Percentiles rank a stretch among this genome's conserved stretches.
phyloP scores from a whole-genome alignment of 2,113 vertebrate species.

The Hystrix cristata region DNA sequence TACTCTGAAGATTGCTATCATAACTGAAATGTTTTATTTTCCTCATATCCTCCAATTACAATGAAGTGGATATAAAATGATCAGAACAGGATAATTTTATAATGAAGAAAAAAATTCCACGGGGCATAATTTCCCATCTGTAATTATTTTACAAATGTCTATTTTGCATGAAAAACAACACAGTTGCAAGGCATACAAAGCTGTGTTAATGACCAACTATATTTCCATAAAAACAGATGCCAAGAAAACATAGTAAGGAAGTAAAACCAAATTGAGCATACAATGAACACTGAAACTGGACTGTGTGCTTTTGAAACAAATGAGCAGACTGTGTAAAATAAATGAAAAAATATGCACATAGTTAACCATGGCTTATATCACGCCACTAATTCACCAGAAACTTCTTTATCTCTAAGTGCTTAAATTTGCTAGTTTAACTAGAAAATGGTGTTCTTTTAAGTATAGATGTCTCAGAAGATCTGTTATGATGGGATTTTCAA shows the following conservation, averaged over 20 bases:
- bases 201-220: slow-evolving; percentile 78
- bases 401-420: slow-evolving; percentile 50
- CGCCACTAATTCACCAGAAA: not conserved
- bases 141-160: slow-evolving; percentile 83
- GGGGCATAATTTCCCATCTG: slow-evolving; percentile 75
- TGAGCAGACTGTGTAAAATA: slow-evolving; percentile 57
- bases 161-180: slow-evolving; percentile 77
- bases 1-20: slow-evolving; percentile 68
- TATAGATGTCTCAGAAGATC: slow-evolving; percentile 52
- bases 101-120: slow-evolving; percentile 77
- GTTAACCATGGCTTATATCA: slow-evolving; percentile 61
- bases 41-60: slow-evolving; percentile 51
- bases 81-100: slow-evolving; percentile 73
- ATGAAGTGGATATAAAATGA: slow-evolving; percentile 77
- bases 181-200: slow-evolving; percentile 71
- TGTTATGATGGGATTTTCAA: slow-evolving; percentile 66
- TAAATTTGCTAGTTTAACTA: slow-evolving; percentile 66
- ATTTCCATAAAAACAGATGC: slow-evolving; percentile 79
- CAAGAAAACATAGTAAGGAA: slow-evolving; percentile 78
- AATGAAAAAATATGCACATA: slow-evolving; percentile 67
- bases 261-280: slow-evolving; percentile 78
- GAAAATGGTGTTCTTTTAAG: slow-evolving; percentile 71
- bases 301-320: slow-evolving; percentile 65
- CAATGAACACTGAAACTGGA: not conserved
- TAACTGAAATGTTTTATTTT: slow-evolving; percentile 73